phyloP scores from a whole-genome alignment of 2,797 vertebrate species.

The Anolis apletophallus region DNA sequence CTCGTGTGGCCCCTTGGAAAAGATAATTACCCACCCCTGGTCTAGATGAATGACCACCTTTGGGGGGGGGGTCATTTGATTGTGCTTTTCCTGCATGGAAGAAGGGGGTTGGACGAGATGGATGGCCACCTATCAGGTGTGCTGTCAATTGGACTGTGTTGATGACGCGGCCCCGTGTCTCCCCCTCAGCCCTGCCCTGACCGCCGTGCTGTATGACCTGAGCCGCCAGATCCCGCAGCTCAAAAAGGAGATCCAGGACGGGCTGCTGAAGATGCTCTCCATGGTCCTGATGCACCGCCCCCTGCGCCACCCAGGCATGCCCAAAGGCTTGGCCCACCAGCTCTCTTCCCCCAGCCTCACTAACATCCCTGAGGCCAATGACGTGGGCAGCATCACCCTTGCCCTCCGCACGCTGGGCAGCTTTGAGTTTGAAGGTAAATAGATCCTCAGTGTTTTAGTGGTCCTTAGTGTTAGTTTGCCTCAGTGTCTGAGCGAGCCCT shows the following conservation, averaged over 20 bases:
- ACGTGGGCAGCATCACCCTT: constrained; percentile 96
- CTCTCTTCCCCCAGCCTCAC: constrained; percentile 96
- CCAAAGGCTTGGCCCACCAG: constrained; percentile 95
- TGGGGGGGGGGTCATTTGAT: too few relatives aligned
- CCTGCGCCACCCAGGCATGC: constrained; percentile 96
- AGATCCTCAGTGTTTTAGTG: too few relatives aligned
- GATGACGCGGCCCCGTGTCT: not conserved
- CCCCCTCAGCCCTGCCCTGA: constrained; percentile 90
- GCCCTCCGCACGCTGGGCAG: constrained; percentile 95
- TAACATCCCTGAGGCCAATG: constrained; percentile 94
- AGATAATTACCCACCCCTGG: too few relatives aligned
- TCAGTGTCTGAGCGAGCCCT: too few relatives aligned
- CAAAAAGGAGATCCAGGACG: constrained; percentile 99
- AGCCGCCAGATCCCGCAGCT: constrained; percentile 96
- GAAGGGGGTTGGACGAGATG: too few relatives aligned
- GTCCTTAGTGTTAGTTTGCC: too few relatives aligned
- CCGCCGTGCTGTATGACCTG: constrained; percentile 95
- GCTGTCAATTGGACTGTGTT: too few relatives aligned
- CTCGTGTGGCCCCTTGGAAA: too few relatives aligned
- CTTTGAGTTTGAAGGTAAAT: constrained; percentile 97
- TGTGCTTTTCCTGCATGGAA: too few relatives aligned
- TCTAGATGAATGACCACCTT: too few relatives aligned
- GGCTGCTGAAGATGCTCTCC: constrained; percentile 97
- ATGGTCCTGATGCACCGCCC: constrained; percentile 98
- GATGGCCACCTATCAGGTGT: too few relatives aligned